phyloP scores from a whole-genome alignment of 2,888 invertebrate genomes.

The Tipula lateralis region DNA sequence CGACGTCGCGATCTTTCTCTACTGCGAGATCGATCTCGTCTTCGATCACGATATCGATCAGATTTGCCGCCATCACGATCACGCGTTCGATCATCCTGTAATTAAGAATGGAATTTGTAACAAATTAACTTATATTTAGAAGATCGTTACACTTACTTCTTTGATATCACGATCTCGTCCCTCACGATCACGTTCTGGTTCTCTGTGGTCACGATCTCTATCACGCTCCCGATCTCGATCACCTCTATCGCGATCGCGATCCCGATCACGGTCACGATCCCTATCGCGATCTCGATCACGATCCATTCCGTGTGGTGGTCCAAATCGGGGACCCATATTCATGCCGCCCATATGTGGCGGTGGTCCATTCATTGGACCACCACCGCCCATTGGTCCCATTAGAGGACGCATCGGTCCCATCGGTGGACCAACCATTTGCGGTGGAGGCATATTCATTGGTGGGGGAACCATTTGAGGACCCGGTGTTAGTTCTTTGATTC shows the following conservation, averaged over 20 bases:
- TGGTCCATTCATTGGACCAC: conserved; percentile 43
- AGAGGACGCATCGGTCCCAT: conserved; percentile 38
- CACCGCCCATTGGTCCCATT: conserved; percentile 40
- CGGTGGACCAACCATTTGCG: conserved; percentile 38
- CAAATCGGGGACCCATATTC: conserved; percentile 38
- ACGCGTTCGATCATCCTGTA: neutral
- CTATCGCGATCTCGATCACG: conserved; percentile 47
- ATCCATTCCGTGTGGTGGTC: conserved; percentile 40
- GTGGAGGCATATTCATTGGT: conserved; percentile 41
- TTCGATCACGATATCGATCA: conserved; percentile 41
- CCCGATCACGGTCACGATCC: conserved; percentile 46
- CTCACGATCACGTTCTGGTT: conserved; percentile 40
- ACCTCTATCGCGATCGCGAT: conserved; percentile 49
- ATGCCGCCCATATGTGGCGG: conserved; percentile 40
- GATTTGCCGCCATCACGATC: neutral
- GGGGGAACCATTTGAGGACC: conserved; percentile 50
- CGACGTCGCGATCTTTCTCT: conserved; percentile 64
- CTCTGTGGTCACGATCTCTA: conserved; percentile 47
- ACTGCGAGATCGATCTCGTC: conserved; percentile 50
- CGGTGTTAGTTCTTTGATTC: conserved; percentile 66
- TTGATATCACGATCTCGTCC: neutral
- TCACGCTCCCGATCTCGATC: conserved; percentile 51
- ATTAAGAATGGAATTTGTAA: too few species aligned
- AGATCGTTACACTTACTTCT: neutral
- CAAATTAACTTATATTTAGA: neutral